Percentiles rank a stretch among this genome's conserved stretches.
phyloP scores from a whole-genome alignment of 2,888 invertebrate genomes.

The Sarcophaga rosellei region DNA sequence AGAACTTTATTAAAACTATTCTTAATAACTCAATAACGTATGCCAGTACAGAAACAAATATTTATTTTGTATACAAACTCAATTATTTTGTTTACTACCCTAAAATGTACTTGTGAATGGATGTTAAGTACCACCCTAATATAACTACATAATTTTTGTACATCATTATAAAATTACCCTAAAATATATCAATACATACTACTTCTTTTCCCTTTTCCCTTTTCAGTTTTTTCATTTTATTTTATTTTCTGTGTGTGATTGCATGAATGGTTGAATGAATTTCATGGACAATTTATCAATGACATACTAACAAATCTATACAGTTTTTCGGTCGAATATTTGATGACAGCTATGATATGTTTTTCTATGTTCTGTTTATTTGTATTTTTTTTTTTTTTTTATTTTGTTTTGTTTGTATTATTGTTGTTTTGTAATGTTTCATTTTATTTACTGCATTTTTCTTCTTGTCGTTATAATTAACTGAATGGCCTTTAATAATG shows the following conservation, averaged over 20 bases:
- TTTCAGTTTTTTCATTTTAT: background rate
- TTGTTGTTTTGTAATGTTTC: conserved; percentile 20
- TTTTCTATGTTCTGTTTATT: conserved; percentile 18
- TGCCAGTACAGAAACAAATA: too few relatives aligned
- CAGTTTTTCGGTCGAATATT: conserved; percentile 44
- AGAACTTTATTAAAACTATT: too few relatives aligned
- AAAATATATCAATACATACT: background rate
- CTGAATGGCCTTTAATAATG: conserved; percentile 54
- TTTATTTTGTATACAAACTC: too few relatives aligned
- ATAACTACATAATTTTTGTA: background rate
- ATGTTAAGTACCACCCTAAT: too few relatives aligned
- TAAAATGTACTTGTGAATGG: too few relatives aligned
- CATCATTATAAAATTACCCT: background rate
- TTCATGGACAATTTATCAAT: conserved; percentile 60
- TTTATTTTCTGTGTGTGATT: background rate
- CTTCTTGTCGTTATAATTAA: conserved; percentile 49
- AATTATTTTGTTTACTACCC: too few relatives aligned
- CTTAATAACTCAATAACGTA: too few relatives aligned
- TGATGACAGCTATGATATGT: conserved; percentile 51
- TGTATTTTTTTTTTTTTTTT: background rate
- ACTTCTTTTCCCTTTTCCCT: background rate
- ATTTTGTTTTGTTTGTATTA: conserved; percentile 14
- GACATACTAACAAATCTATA: conserved; percentile 52
- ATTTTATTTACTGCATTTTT: conserved; percentile 33
- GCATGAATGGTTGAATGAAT: conserved; percentile 38